Evolutionary conservation across 2,113 vertebrate genomes (phyloP), one percentile per base, ranked within the genome.

Genomic region (Eclectus roratus): DNA sequence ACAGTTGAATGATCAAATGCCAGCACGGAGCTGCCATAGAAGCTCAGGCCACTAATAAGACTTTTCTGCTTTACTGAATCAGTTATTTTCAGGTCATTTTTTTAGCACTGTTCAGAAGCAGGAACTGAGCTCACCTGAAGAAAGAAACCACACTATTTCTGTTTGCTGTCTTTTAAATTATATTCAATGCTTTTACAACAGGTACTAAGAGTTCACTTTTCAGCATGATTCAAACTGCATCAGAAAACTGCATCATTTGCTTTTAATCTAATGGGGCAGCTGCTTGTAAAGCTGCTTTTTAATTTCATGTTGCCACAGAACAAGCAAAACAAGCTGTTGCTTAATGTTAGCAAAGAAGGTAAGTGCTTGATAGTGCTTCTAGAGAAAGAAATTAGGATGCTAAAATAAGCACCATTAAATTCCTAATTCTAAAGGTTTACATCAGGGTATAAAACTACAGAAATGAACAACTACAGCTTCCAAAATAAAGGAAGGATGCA

Each of bases 291-390:
- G 81, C 33, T 0, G 5, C 37, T 95, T 91, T 94, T 63, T 85
- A 77, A 93, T 94, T 91, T 85, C 85, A 85, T 0, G 0, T 77
- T 88, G 46, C 53, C 47, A 77, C 68, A 85, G 68, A 95, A 73
- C 41, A 92, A 95, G 85, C 43, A 92, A 58, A 91, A 78, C 63
- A 96, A 85, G 79, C 84, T 95, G 71, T 69, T 94, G 71, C 81
- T 82, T 53, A 89, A 79, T 33, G 41, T 69, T 87, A 91, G 63
- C 46, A 61, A 17, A 84, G 84, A 89, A 70, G 7, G 7, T n/a
- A 78, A 84, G 87, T 35, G 72, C 37, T 76, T 60, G 23, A 52
- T 91, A 88, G 28, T 44, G 19, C 66, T 95, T 94, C 70, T 43
- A 82, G 44, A 89, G 56, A 82, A 92, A 88, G 69, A 94, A 91